A percentile compares a stretch with the other conserved stretches of the same genome.
Evolutionary conservation across 2,797 vertebrate species (phyloP).

Genomic region (Simalia tracyae): DNA sequence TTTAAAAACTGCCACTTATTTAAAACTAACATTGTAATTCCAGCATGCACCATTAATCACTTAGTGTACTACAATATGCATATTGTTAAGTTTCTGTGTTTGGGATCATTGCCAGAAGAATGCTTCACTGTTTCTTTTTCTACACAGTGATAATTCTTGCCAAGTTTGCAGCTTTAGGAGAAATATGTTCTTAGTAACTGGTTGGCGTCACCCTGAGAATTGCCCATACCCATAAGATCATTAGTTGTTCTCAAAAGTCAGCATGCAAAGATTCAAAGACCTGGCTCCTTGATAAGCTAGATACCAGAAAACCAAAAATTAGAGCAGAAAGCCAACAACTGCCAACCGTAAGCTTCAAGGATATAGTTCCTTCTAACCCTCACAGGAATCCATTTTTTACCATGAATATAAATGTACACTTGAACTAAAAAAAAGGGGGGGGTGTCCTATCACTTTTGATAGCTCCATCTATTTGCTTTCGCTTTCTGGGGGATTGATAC

Average conservation of each 20-base stretch:
- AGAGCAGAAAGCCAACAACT: background rate
- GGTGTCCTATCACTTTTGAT: background rate
- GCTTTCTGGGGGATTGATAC: background rate
- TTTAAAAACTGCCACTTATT: background rate
- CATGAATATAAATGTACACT: background rate
- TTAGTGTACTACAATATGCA: background rate
- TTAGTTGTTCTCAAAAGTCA: background rate
- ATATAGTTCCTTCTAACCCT: background rate
- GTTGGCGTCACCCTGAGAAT: background rate
- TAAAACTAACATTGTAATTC: background rate
- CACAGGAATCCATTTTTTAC: background rate
- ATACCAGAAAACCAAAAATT: background rate
- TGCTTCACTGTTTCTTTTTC: background rate
- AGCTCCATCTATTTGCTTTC: background rate
- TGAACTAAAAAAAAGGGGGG: background rate
- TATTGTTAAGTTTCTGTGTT: background rate
- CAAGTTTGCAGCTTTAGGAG: background rate
- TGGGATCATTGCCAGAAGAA: background rate
- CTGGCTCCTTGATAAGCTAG: background rate
- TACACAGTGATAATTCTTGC: background rate
- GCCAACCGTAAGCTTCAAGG: background rate
- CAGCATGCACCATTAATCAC: background rate
- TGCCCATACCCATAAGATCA: background rate
- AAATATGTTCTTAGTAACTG: slow-evolving; percentile 3
- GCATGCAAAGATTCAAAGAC: background rate